Conservation (phyloP, 2,888 invertebrate genomes). For the Sarcophaga subvicina region DNA sequence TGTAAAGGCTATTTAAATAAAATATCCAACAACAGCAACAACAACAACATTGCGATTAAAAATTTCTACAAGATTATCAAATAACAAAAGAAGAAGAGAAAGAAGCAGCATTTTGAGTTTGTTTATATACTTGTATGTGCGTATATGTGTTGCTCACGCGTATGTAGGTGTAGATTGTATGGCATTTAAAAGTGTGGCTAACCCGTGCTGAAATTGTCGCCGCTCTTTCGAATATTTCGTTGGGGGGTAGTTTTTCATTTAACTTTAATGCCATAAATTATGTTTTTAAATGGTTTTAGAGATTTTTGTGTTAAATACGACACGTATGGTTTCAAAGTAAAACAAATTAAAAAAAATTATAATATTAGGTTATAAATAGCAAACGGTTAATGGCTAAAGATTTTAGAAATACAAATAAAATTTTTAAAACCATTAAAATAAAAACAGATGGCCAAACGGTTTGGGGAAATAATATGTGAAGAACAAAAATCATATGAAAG, state of each 20-base stretch:
- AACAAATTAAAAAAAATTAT: neutral
- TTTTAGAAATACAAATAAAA: no score
- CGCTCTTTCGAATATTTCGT: neutral
- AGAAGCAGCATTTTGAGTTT: constrained; percentile 43
- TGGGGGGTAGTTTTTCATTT: constrained; percentile 31
- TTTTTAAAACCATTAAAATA: no score
- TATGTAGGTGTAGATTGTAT: constrained; percentile 42
- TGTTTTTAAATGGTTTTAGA: constrained; percentile 1
- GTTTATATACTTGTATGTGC: neutral
- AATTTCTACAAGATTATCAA: constrained; percentile 18
- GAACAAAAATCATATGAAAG: no score
- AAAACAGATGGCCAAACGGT: no score
- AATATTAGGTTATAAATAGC: no score
- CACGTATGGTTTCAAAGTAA: neutral
- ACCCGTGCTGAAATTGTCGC: constrained; percentile 32
- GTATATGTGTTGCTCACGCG: neutral
- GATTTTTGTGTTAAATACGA: neutral
- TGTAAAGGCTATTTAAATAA: constrained; percentile 46
- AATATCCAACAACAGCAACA: neutral
- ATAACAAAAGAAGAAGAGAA: neutral
- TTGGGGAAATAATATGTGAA: no score
- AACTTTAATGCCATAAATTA: constrained; percentile 10
- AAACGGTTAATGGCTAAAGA: no score
- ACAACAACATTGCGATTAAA: neutral
- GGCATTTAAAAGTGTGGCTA: constrained; percentile 49